Percentiles rank a stretch among this genome's conserved stretches.
Evolutionary conservation across 2,888 invertebrate genomes (phyloP).

Genomic region (Agriopis leucophaearia): DNA sequence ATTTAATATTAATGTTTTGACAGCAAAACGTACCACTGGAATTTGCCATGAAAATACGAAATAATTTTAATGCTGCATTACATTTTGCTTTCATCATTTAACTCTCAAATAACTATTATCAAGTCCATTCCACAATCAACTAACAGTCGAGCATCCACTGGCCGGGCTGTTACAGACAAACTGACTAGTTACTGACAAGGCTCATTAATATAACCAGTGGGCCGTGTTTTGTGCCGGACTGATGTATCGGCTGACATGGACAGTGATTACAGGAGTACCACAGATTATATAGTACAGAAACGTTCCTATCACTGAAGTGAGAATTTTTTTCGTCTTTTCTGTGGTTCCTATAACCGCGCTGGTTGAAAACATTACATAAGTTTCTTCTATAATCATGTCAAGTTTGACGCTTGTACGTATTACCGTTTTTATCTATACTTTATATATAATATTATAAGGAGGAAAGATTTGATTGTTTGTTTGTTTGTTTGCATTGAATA

Average conservation of each 20-base stretch:
- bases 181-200: conserved; percentile 24
- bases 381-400: too few species aligned
- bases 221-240: conserved; percentile 28
- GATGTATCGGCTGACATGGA: conserved; percentile 30
- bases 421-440: too few species aligned
- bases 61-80: not conserved
- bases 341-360: too few species aligned
- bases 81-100: not conserved
- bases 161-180: conserved; percentile 9
- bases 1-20: too few species aligned
- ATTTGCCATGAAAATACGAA: not conserved
- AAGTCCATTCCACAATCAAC: conserved; percentile 5
- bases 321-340: too few species aligned
- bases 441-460: too few species aligned
- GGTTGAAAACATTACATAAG: too few species aligned
- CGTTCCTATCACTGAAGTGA: too few species aligned
- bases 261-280: conserved; percentile 18
- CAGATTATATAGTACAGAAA: not conserved
- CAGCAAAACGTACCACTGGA: too few species aligned
- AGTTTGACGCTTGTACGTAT: too few species aligned
- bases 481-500: too few species aligned
- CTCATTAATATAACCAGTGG: conserved; percentile 40
- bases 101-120: not conserved
- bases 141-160: not conserved
- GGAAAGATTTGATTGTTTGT: too few species aligned